Percentiles rank a stretch among this genome's conserved stretches.
Evolutionary conservation across 1,140 invertebrate species (phyloP).

Genomic region (Reticulitermes speratus): DNA sequence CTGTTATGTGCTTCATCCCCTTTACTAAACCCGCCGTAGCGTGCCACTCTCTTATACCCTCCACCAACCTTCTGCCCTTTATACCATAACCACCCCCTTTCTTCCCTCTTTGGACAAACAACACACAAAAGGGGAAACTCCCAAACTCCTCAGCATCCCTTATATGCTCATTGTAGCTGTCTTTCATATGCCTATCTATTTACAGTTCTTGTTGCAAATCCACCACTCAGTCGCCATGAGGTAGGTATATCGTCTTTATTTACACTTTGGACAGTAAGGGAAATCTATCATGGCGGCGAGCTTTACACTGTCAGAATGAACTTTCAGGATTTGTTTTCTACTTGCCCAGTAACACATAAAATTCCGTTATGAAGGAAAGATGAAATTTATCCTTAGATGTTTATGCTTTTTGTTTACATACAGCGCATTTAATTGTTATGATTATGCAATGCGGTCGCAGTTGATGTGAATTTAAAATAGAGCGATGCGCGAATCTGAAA

Average conservation of each 20-base stretch:
- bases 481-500: too few relatives aligned
- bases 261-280: background rate
- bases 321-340: too few relatives aligned
- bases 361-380: too few relatives aligned
- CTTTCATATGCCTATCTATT: background rate
- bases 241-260: slow-evolving; percentile 9
- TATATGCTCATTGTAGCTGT: slow-evolving; percentile 7
- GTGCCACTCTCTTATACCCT: background rate
- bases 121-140: background rate
- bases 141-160: background rate
- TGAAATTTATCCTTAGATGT: too few relatives aligned
- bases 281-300: background rate
- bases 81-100: background rate
- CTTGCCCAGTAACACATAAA: too few relatives aligned
- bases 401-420: too few relatives aligned
- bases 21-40: background rate
- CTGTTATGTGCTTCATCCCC: background rate
- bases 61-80: slow-evolving; percentile 13
- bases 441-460: too few relatives aligned
- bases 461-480: too few relatives aligned
- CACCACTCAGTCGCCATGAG: background rate
- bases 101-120: background rate
- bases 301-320: background rate
- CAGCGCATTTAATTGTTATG: too few relatives aligned
- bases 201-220: slow-evolving; percentile 15